Percentiles rank a stretch among this genome's conserved stretches.
Conservation (phyloP, 2,888 invertebrate species). For the Lottia gigantea region DNA sequence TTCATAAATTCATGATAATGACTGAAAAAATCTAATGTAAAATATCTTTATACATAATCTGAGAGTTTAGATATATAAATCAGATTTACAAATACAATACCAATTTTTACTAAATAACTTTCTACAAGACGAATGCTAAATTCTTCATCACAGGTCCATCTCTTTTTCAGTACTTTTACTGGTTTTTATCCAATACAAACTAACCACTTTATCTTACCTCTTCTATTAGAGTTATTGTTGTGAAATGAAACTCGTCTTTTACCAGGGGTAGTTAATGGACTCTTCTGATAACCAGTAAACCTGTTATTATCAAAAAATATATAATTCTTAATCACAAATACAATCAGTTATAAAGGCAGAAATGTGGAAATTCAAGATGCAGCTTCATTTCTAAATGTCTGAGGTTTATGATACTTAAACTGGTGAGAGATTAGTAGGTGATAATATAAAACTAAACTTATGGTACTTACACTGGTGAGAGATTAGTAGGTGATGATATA, state of each 20-base stretch:
- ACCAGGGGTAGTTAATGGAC: conserved; percentile 7
- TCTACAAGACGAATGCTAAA: too few species aligned
- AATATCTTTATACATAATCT: too few species aligned
- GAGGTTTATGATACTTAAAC: background rate
- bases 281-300: conserved; percentile 14
- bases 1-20: too few species aligned
- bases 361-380: background rate
- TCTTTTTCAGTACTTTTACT: too few species aligned
- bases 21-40: too few species aligned
- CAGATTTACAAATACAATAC: too few species aligned
- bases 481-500: conserved; percentile 13
- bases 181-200: background rate
- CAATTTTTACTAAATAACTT: too few species aligned
- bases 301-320: too few species aligned
- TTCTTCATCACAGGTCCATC: too few species aligned
- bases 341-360: background rate
- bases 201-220: background rate
- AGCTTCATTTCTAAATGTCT: too few species aligned
- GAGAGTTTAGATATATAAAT: too few species aligned
- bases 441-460: conserved; percentile 29
- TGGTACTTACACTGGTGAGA: conserved; percentile 21
- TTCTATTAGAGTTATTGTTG: conserved; percentile 9
- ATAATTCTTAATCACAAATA: background rate
- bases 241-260: too few species aligned
- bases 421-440: conserved; percentile 20